Evolutionary conservation across 30 jellyfish, hydroid and myxozoan genomes (phyloP).

Genomic region (Aurelia aurita): DNA sequence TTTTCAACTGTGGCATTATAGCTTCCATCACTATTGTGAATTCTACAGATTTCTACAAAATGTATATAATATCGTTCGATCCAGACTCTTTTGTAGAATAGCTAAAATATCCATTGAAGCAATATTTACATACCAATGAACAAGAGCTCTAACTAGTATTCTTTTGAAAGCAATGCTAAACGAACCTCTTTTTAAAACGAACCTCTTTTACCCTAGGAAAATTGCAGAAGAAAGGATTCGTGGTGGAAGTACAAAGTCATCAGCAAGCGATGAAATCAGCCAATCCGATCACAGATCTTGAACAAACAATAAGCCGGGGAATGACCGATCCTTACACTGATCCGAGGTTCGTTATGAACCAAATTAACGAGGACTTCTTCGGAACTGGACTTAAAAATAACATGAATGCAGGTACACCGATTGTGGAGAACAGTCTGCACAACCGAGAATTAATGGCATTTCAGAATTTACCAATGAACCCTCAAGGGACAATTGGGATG

Average conservation of each 20-base stretch:
- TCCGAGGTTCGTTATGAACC: constrained; percentile 91
- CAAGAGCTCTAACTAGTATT: too few relatives aligned
- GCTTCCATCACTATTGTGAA: too few relatives aligned
- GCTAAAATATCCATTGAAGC: too few relatives aligned
- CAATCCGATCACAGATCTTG: constrained; percentile 94
- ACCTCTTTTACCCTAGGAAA: constrained; percentile 17
- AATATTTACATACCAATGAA: too few relatives aligned
- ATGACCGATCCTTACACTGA: constrained; percentile 94
- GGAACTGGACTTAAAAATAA: constrained; percentile 50
- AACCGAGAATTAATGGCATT: constrained; percentile 91
- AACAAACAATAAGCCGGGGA: constrained; percentile 96
- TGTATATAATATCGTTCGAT: too few relatives aligned
- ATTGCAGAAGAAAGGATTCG: constrained; percentile 84
- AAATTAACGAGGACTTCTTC: constrained; percentile 91
- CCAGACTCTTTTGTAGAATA: too few relatives aligned
- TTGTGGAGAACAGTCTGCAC: constrained; percentile 57
- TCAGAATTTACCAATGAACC: constrained; percentile 43
- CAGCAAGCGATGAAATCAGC: constrained; percentile 95
- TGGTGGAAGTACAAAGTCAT: constrained; percentile 98
- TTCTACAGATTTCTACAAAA: too few relatives aligned
- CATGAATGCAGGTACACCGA: constrained; percentile 74
- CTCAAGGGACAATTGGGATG: constrained; percentile 34
- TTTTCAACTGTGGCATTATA: too few relatives aligned
- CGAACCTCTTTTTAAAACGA: neutral
- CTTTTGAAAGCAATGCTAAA: too few relatives aligned